Evolutionary conservation across 2,888 invertebrate genomes (phyloP), one percentile per base, ranked within the genome.

Genomic region (Eubasilissa splendida): DNA sequence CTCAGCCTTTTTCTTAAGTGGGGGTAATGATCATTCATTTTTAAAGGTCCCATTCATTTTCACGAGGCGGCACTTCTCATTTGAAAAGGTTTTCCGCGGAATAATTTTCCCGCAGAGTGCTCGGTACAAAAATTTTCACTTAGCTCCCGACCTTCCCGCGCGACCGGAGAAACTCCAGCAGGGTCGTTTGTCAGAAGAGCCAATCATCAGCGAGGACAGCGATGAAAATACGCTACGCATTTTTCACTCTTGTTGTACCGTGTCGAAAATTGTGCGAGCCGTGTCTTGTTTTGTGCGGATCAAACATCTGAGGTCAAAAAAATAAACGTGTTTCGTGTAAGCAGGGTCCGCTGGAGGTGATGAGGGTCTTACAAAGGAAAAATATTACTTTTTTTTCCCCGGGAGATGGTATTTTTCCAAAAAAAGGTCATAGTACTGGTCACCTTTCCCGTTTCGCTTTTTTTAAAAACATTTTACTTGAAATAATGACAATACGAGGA

Each of bases 21-120:
- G 66, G 76, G 81, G 81, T 81, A 81, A 81, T 81, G 81, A 81
- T 81, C 81, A 79, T 81, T 81, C 81, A 76, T 73, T 73, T 81
- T 81, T 81, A 81, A 81, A 79, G 80, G 81, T 79, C 71, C 79
- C 76, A 79, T 81, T 81, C 81, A 79, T 79, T 81, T 77, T 81
- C 79, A 75, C 74, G 74, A 79, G 73, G 74, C 65, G 52, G 73
- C 73, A 65, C 74, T 65, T 65, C 65, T 73, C 60, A 80, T 59
- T 75, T 59, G 80, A 68, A 75, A 75, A 74, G 80, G 80, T 75
- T 74, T 42, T 74, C 22, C 66, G 74, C 74, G 59, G 77, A 66
- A 77, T 80, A 77, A 77, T 80, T 77, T 80, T 73, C 77, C 58
- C 58, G 52, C 76, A 53, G 77, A 77, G 80, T 74, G 80, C 70